phyloP scores from a whole-genome alignment of 1,140 invertebrate species.

The Zelostemma sp. region DNA sequence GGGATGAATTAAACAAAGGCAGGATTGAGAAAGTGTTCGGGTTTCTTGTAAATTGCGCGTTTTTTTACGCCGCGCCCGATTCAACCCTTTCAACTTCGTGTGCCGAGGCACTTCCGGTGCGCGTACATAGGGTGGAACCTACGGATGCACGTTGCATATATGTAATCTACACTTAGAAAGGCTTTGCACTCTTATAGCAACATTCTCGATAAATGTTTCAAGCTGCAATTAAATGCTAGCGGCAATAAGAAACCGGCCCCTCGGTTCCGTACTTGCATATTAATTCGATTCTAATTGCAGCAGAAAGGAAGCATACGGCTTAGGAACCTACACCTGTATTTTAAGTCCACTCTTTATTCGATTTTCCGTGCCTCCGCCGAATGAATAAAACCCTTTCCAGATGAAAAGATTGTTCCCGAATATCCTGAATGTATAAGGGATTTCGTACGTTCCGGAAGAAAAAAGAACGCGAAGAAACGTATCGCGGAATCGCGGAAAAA shows the following conservation, averaged over 20 bases:
- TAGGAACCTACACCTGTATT: constrained; percentile 33
- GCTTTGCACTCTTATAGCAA: constrained; percentile 24
- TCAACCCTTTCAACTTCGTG: constrained; percentile 44
- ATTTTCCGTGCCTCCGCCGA: too few relatives aligned
- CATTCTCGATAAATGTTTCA: constrained; percentile 50
- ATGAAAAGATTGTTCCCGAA: too few relatives aligned
- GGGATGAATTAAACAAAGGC: not conserved
- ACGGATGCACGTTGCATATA: constrained; percentile 30
- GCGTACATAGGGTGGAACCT: constrained; percentile 34
- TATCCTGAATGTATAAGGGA: too few relatives aligned
- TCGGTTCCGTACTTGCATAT: constrained; percentile 48
- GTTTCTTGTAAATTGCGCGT: constrained; percentile 35
- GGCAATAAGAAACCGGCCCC: constrained; percentile 49
- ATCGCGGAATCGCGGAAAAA: not conserved
- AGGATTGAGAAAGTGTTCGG: too few relatives aligned
- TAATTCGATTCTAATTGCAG: constrained; percentile 53
- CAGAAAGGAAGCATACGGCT: constrained; percentile 41
- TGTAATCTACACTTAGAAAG: constrained; percentile 19
- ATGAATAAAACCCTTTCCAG: too few relatives aligned
- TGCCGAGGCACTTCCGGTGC: constrained; percentile 35
- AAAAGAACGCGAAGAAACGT: too few relatives aligned
- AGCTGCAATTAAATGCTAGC: constrained; percentile 50
- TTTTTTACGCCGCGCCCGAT: constrained; percentile 9
- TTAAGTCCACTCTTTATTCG: not conserved
- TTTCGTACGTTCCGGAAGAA: too few relatives aligned